Evolutionary conservation across 2,113 vertebrate genomes (phyloP).

Genomic region (Labeo catla): DNA sequence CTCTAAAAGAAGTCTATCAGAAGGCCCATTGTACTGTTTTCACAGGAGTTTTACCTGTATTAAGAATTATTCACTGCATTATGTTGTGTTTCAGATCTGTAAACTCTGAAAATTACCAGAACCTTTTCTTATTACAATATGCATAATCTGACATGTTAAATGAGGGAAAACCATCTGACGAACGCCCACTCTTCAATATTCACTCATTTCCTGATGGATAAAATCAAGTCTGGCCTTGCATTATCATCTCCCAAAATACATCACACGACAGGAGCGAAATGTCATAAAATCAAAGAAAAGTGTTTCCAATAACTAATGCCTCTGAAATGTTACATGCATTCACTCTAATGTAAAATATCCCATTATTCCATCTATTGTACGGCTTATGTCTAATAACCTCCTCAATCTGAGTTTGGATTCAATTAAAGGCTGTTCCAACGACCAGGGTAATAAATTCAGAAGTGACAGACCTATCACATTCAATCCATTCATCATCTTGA

Average conservation of each 20-base stretch:
- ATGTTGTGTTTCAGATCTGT: neutral
- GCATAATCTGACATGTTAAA: neutral
- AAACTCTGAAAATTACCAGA: neutral
- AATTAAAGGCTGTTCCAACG: neutral
- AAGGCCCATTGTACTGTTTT: no score
- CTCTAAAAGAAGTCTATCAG: neutral
- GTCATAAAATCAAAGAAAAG: neutral
- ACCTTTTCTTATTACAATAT: neutral
- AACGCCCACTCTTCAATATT: neutral
- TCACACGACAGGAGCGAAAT: neutral
- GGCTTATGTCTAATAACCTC: neutral
- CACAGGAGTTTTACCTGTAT: neutral
- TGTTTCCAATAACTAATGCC: neutral
- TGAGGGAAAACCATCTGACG: neutral
- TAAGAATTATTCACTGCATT: neutral
- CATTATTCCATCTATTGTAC: neutral
- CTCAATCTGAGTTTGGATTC: neutral
- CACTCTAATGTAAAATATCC: neutral
- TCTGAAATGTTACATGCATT: neutral
- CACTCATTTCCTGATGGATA: neutral
- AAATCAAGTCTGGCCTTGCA: neutral
- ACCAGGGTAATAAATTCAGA: constrained; percentile 20
- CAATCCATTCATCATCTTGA: constrained; percentile 14
- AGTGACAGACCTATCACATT: neutral
- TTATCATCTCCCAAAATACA: neutral